Percentiles rank a stretch among this genome's conserved stretches.
These are phyloP conservation scores for Tolmerus cingulatus DNA, from an alignment of 2,888 invertebrate genomes.

Conservation along the genomic window DNA sequence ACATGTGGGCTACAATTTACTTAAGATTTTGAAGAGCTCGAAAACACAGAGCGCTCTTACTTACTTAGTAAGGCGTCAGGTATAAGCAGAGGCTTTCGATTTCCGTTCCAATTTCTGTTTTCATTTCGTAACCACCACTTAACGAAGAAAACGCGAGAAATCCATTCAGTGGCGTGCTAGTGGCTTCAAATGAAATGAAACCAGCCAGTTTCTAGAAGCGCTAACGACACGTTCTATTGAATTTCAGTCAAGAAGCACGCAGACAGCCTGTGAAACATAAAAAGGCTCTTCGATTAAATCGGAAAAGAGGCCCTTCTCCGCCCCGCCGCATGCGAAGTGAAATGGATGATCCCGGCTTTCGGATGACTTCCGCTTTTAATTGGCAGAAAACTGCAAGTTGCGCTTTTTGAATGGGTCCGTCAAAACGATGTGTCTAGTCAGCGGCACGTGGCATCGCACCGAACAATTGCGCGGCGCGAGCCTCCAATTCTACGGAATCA, in stretches of 20 bases:
- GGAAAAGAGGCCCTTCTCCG: not conserved
- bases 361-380: not conserved
- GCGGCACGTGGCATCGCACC: not conserved
- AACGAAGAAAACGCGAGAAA: not conserved
- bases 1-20: not conserved
- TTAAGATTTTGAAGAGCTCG: not conserved
- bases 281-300: not conserved
- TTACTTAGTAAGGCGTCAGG: not conserved
- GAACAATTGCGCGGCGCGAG: not conserved
- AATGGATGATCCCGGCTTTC: not conserved
- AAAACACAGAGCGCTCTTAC: not conserved
- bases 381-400: not conserved
- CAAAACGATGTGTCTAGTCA: constrained; percentile 20
- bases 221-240: not conserved
- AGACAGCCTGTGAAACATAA: not conserved
- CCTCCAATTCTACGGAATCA: not conserved
- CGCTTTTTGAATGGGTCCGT: not conserved
- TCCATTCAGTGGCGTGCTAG: not conserved
- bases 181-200: not conserved
- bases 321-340: not conserved
- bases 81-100: not conserved
- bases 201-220: not conserved
- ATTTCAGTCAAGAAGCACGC: not conserved
- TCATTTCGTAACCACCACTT: not conserved
- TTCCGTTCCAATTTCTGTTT: not conserved